Evolutionary conservation across 2,888 invertebrate genomes (phyloP).

Genomic region (Zhengitettix transpicula): DNA sequence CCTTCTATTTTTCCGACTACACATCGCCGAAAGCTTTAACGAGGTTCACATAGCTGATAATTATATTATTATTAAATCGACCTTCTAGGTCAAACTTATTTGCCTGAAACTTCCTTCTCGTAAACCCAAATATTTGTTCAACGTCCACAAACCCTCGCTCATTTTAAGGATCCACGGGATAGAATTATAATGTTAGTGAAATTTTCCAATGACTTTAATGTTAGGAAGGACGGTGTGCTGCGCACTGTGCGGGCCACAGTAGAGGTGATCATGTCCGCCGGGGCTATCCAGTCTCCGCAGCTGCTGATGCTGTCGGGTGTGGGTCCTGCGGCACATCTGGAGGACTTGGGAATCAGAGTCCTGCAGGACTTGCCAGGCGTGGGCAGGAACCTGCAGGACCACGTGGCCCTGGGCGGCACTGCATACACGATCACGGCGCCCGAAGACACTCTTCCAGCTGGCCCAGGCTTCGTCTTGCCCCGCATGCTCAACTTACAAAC

Average conservation of each 20-base stretch:
- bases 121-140: too few species aligned
- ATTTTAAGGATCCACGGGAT: too few species aligned
- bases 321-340: slow-evolving; percentile 46
- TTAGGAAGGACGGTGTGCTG: neutral
- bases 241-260: slow-evolving; percentile 38
- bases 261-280: slow-evolving; percentile 76
- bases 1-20: too few species aligned
- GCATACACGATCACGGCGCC: slow-evolving; percentile 49
- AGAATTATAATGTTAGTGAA: too few species aligned
- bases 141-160: too few species aligned
- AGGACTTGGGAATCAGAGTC: slow-evolving; percentile 40
- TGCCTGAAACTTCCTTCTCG: too few species aligned
- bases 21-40: too few species aligned
- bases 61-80: too few species aligned
- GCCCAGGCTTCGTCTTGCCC: slow-evolving; percentile 50
- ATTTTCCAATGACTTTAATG: too few species aligned
- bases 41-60: too few species aligned
- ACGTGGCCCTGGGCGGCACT: slow-evolving; percentile 62
- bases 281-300: slow-evolving; percentile 70
- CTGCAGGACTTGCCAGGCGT: slow-evolving; percentile 51
- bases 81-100: too few species aligned
- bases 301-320: slow-evolving; percentile 74
- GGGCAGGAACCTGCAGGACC: slow-evolving; percentile 68
- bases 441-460: slow-evolving; percentile 23
- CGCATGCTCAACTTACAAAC: slow-evolving; percentile 41